phyloP scores from a whole-genome alignment of 2,888 invertebrate species.

The Alloplasta piceator region DNA sequence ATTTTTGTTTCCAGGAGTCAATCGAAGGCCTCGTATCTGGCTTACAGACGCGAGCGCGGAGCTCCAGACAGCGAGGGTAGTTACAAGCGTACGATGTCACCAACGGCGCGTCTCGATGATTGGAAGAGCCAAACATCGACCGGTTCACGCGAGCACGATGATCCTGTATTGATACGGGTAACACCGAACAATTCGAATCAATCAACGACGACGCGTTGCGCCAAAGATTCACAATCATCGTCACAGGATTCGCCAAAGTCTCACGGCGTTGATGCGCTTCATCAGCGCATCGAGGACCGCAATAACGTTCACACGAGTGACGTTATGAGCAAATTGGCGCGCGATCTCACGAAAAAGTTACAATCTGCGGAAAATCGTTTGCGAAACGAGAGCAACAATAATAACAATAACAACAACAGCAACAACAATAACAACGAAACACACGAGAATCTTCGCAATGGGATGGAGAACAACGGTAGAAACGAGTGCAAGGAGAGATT shows the following conservation, averaged over 20 bases:
- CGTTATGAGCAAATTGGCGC: constrained; percentile 84
- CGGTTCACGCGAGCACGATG: constrained; percentile 74
- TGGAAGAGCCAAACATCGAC: constrained; percentile 74
- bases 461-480: constrained; percentile 60
- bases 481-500: constrained; percentile 72
- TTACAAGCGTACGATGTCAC: constrained; percentile 90
- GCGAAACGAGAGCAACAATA: constrained; percentile 75
- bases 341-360: constrained; percentile 82
- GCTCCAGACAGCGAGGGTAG: constrained; percentile 89
- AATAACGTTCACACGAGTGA: constrained; percentile 79
- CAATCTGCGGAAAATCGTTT: constrained; percentile 77
- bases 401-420: constrained; percentile 71
- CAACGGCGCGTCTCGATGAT: constrained; percentile 83
- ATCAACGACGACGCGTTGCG: constrained; percentile 61
- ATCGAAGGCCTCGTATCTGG: constrained; percentile 91
- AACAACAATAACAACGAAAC: constrained; percentile 71
- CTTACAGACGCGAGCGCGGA: constrained; percentile 89
- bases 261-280: constrained; percentile 79
- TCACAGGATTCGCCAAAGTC: constrained; percentile 76
- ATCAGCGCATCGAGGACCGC: constrained; percentile 77
- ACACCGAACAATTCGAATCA: constrained; percentile 74
- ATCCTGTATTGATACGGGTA: constrained; percentile 80
- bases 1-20: constrained; percentile 86
- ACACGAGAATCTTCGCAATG: constrained; percentile 70
- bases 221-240: constrained; percentile 55